phyloP scores from a whole-genome alignment of 2,888 invertebrate genomes.

The Plebejus anna region DNA sequence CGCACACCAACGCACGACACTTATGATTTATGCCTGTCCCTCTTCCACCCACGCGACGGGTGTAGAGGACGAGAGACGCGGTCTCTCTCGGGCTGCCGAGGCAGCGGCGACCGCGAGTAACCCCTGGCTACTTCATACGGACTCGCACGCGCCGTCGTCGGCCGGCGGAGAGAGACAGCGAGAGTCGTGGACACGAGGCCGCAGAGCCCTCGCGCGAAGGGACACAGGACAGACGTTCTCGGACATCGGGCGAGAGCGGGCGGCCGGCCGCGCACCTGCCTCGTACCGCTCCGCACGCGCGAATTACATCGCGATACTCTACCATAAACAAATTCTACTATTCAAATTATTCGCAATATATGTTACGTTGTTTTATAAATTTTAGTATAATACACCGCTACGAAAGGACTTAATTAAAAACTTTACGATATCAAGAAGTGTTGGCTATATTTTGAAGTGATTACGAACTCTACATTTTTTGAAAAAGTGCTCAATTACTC shows the following conservation, averaged over 20 bases:
- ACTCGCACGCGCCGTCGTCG: conserved; percentile 77
- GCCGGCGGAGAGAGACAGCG: conserved; percentile 74
- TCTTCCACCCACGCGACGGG: conserved; percentile 51
- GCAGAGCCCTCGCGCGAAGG: conserved; percentile 77
- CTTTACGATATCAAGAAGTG: conserved; percentile 25
- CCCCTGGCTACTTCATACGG: conserved; percentile 77
- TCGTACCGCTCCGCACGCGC: conserved; percentile 64
- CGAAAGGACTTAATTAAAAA: neutral
- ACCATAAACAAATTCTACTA: conserved; percentile 61
- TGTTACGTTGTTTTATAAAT: conserved; percentile 37
- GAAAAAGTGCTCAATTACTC: conserved; percentile 35
- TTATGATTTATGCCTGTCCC: conserved; percentile 65
- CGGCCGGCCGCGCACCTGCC: conserved; percentile 76
- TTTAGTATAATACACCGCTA: conserved; percentile 30
- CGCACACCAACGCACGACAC: conserved; percentile 77
- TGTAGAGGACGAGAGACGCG: conserved; percentile 49
- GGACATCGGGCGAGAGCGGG: conserved; percentile 80
- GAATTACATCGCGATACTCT: conserved; percentile 64
- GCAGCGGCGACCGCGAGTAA: conserved; percentile 77
- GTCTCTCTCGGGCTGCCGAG: conserved; percentile 72
- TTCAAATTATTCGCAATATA: conserved; percentile 30
- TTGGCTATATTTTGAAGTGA: conserved; percentile 32
- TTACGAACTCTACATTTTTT: conserved; percentile 31
- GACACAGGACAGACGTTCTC: conserved; percentile 81
- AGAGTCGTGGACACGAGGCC: conserved; percentile 73